Percentiles rank a stretch among this genome's conserved stretches.
These are phyloP conservation scores for Alentia gelatinosa DNA, from an alignment of 2,888 invertebrate genomes.

Conservation along the genomic window DNA sequence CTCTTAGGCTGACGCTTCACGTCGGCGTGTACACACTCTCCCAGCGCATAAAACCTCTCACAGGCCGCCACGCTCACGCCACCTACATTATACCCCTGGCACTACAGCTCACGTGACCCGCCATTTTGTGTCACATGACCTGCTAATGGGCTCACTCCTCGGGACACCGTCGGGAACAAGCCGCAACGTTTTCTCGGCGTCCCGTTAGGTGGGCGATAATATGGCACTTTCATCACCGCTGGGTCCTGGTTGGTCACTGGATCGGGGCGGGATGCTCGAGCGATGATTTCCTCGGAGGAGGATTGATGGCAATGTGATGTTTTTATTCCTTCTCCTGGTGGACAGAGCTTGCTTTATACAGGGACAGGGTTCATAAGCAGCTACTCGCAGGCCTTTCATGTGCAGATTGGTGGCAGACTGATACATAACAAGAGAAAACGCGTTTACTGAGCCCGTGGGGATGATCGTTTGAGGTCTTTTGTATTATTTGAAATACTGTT, in stretches of 20 bases:
- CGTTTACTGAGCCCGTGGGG: too few species aligned
- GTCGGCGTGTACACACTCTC: background rate
- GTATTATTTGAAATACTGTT: too few species aligned
- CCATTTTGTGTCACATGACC: conserved; percentile 32
- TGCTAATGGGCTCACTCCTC: background rate
- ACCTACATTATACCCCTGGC: background rate
- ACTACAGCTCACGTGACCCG: background rate
- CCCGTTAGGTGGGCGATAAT: too few species aligned
- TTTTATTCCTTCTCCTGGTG: background rate
- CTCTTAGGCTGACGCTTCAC: background rate
- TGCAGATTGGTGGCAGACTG: too few species aligned
- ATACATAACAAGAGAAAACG: too few species aligned
- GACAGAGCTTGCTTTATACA: background rate
- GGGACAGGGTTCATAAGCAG: background rate
- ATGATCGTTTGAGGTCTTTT: too few species aligned
- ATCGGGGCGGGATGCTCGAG: background rate
- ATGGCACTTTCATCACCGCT: too few species aligned
- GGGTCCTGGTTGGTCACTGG: background rate
- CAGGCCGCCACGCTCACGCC: background rate
- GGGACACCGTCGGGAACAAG: background rate
- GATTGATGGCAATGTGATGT: background rate
- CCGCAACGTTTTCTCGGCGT: background rate
- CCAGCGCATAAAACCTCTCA: background rate
- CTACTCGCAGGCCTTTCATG: too few species aligned
- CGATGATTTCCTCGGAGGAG: background rate